Evolutionary conservation across 2,888 invertebrate species (phyloP).

Genomic region (Drosophila tripunctata): DNA sequence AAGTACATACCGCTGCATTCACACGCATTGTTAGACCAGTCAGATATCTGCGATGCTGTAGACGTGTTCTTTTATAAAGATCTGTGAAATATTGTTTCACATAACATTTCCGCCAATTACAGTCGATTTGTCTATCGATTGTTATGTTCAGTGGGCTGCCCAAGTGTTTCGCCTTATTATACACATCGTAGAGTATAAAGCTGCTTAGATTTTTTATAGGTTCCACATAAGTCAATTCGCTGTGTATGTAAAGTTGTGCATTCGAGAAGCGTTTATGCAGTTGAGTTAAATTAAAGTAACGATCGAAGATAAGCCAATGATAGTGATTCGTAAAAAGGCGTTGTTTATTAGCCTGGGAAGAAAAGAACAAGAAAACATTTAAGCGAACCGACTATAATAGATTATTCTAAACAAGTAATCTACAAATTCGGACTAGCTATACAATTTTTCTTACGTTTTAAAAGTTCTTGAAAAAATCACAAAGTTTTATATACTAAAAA

Average conservation of each 20-base stretch:
- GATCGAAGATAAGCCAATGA: slow-evolving; percentile 80
- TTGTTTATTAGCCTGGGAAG: slow-evolving; percentile 58
- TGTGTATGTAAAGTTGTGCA: slow-evolving; percentile 70
- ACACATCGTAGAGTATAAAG: slow-evolving; percentile 78
- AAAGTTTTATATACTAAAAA: no score
- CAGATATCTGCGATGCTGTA: slow-evolving; percentile 74
- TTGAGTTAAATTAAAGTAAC: slow-evolving; percentile 8
- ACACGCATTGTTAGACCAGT: slow-evolving; percentile 74
- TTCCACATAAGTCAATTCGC: slow-evolving; percentile 75
- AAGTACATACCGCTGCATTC: slow-evolving; percentile 68
- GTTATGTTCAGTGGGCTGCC: slow-evolving; percentile 82
- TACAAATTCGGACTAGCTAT: no score
- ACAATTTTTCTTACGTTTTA: no score
- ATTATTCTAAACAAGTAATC: no score
- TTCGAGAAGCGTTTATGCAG: slow-evolving; percentile 58
- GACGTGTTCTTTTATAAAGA: slow-evolving; percentile 57
- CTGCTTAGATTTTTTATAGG: neutral
- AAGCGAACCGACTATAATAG: neutral
- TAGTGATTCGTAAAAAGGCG: slow-evolving; percentile 60
- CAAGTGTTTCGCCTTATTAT: slow-evolving; percentile 80
- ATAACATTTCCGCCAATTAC: slow-evolving; percentile 50
- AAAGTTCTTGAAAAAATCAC: no score
- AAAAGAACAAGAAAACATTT: no score
- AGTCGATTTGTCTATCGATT: slow-evolving; percentile 65
- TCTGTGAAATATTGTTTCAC: slow-evolving; percentile 61